Evolutionary conservation across 1,140 invertebrate genomes (phyloP).

Genomic region (Drosophila varians): DNA sequence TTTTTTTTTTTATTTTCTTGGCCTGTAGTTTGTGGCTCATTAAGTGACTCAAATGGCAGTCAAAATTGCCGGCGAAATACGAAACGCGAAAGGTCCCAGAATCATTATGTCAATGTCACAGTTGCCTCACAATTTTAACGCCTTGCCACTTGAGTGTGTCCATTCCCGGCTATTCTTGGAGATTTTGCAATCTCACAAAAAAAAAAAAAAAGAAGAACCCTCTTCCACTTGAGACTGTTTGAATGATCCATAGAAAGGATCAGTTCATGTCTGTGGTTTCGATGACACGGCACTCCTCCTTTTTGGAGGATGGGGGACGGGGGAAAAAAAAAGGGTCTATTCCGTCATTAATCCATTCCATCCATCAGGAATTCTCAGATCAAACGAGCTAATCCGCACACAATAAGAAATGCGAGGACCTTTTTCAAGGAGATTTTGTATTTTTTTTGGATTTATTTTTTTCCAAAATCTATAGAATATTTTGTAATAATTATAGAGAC

Average conservation of each 20-base stretch:
- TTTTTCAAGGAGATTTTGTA: background rate
- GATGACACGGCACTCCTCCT: constrained; percentile 35
- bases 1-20: background rate
- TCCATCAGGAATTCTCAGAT: constrained; percentile 11
- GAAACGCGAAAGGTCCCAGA: constrained; percentile 38
- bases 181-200: constrained; percentile 52
- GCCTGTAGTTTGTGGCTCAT: constrained; percentile 47
- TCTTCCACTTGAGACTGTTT: background rate
- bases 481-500: background rate
- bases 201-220: background rate
- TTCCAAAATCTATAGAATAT: background rate
- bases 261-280: background rate
- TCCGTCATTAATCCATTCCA: constrained; percentile 14
- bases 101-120: constrained; percentile 77
- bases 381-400: constrained; percentile 23
- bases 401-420: background rate
- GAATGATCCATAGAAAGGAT: constrained; percentile 18
- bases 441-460: background rate
- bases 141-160: constrained; percentile 53
- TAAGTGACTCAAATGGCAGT: constrained; percentile 61
- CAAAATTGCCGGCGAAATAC: constrained; percentile 11
- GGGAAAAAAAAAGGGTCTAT: constrained; percentile 3
- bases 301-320: no score
- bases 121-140: constrained; percentile 62
- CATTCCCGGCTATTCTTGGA: constrained; percentile 68